These are phyloP conservation scores for Nomada ruficornis DNA, from an alignment of 2,888 invertebrate genomes.

Conservation along the genomic window DNA sequence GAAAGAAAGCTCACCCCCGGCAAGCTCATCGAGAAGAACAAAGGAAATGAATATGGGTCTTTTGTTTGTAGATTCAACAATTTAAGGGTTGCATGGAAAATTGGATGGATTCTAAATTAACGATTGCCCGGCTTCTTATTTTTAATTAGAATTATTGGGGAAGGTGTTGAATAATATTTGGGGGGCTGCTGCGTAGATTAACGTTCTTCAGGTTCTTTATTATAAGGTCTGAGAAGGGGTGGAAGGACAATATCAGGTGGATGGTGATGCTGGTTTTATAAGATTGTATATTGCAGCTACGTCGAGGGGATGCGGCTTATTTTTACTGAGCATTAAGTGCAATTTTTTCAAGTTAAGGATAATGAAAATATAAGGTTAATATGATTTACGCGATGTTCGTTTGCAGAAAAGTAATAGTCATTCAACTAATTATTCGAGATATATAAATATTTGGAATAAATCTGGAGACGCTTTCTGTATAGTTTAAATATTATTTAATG, in stretches of 20 bases:
- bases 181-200: background rate
- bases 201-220: slow-evolving; percentile 3
- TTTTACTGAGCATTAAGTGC: background rate
- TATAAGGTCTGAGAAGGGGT: background rate
- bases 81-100: no score
- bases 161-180: background rate
- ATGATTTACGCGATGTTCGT: no score
- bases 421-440: no score
- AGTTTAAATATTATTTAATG: no score
- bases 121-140: background rate
- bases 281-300: background rate
- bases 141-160: background rate
- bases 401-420: no score
- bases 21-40: slow-evolving; percentile 14
- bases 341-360: no score
- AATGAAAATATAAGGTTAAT: no score
- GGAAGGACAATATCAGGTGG: background rate
- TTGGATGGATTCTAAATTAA: no score
- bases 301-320: background rate
- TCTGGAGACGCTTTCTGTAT: no score
- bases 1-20: slow-evolving; percentile 14
- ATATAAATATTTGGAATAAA: no score
- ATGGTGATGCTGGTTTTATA: slow-evolving; percentile 9
- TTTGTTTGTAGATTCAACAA: no score
- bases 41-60: background rate